Conservation (phyloP, 2,113 vertebrate species). For the Oxyura jamaicensis region DNA sequence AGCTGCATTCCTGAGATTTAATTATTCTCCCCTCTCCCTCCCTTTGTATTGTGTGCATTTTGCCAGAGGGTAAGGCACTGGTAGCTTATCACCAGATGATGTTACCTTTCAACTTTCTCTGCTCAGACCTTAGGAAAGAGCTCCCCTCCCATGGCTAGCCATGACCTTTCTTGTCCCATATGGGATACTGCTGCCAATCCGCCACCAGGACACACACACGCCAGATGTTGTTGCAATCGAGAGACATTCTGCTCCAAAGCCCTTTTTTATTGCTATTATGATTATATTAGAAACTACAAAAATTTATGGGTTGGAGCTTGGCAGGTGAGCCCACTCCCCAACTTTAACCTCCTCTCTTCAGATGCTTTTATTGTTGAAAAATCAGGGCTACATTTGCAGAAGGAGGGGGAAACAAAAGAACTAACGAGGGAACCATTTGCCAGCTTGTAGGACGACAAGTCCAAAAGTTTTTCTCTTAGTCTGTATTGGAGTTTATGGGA, state of each 20-base stretch:
- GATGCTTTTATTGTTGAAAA: not conserved
- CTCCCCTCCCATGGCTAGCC: not conserved
- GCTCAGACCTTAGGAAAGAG: not conserved
- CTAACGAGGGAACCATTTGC: not conserved
- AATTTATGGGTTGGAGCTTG: not conserved
- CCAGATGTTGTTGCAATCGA: conserved; percentile 7
- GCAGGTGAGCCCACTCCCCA: not conserved
- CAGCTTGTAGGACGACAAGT: not conserved
- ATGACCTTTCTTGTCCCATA: not conserved
- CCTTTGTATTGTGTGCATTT: not conserved
- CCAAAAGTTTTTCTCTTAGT: not conserved
- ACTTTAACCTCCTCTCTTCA: not conserved
- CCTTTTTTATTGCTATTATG: not conserved
- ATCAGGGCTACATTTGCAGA: not conserved
- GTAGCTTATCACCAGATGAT: conserved; percentile 2
- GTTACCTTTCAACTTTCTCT: conserved; percentile 12
- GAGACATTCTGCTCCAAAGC: not conserved
- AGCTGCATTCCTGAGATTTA: not conserved
- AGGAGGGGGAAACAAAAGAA: not conserved
- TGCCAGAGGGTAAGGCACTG: not conserved
- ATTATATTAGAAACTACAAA: not conserved
- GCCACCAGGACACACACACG: not conserved
- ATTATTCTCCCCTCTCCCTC: not conserved
- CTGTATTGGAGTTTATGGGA: too few relatives aligned
- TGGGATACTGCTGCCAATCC: not conserved